These are phyloP conservation scores for Ricordea florida DNA, from an alignment of 92 coral and sea anemone species.

Conservation along the genomic window DNA sequence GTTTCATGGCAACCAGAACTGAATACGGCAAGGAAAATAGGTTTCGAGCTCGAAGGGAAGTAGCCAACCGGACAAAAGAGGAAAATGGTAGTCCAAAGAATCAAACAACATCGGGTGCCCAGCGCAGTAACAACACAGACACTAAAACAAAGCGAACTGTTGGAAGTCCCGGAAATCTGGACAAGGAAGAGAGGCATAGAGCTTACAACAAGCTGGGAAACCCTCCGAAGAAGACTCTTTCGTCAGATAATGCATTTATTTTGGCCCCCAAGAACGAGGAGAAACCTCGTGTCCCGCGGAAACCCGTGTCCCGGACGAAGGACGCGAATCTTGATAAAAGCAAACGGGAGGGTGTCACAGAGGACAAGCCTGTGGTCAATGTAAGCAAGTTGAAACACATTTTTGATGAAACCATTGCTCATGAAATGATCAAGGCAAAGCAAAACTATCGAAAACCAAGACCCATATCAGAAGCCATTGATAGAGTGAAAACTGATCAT, in stretches of 20 bases:
- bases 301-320: neutral
- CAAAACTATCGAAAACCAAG: conserved; percentile 54
- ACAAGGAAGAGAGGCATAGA: conserved; percentile 18
- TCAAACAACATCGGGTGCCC: conserved; percentile 17
- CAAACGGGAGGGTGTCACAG: conserved; percentile 1
- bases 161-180: conserved; percentile 49
- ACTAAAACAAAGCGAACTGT: conserved; percentile 47
- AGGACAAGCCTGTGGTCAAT: conserved; percentile 53
- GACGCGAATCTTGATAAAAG: neutral
- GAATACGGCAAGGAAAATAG: conserved; percentile 57
- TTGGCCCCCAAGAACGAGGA: conserved; percentile 16
- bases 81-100: conserved; percentile 23
- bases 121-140: conserved; percentile 53
- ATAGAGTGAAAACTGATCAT: conserved; percentile 4
- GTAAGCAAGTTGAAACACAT: conserved; percentile 82
- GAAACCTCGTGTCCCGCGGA: conserved; percentile 33
- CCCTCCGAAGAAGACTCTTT: conserved; percentile 62
- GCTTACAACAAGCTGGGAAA: conserved; percentile 52
- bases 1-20: conserved; percentile 64
- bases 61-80: conserved; percentile 27
- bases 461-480: conserved; percentile 64
- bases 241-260: conserved; percentile 30
- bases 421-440: conserved; percentile 59
- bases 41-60: conserved; percentile 45
- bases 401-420: conserved; percentile 80